Base-by-base conservation (phyloP, 2,113 vertebrate species). In the Alaudala cheleensis region DNA sequence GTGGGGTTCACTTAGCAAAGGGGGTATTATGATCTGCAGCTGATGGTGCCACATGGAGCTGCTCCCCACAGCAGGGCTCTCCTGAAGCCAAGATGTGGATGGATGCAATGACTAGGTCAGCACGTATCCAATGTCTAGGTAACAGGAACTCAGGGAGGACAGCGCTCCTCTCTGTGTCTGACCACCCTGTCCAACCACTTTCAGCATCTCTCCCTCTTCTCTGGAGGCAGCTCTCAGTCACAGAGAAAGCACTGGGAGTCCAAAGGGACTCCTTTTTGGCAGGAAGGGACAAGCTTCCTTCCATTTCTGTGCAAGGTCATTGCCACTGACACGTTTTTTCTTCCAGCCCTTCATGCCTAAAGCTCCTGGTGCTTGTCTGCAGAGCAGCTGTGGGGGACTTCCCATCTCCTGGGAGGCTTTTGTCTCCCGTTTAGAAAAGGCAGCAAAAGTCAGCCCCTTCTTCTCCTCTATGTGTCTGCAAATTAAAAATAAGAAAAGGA, bases 401-500 rank as follows among this genome's bases (percentile, higher is more conserved):
- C 72, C 81, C 45, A n/a, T 47, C 24, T 76, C 37, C 50, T 73
- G 15, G 16, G 9, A 31, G 21, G 51, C 1, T 88, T 89, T 92
- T 88, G 20, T 60, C 26, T 89, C 31, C 12, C 0, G 1, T 78
- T 80, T 49, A 90, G 67, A 80, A 83, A 34, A 88, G 64, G 19
- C n/a, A 79, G 51, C 7, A 80, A 56, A 86, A 77, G 25, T 74
- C 14, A 62, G 45, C 25, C 19, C 7, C 37, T 67, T 31, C 53
- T 58, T 56, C 34, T 31, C 28, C n/a, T 13, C 8, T 20, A 1
- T 53, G 6, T 67, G 82, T 91, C 47, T 85, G 45, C 0, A 3
- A 70, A 53, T 11, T 18, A 89, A 95, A 86, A 95, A 70, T 17
- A 66, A 70, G 37, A 62, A 91, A 92, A 61, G 66, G 81, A 97